Conservation (phyloP, 2,888 invertebrate species). For the Campoletis raptor region DNA sequence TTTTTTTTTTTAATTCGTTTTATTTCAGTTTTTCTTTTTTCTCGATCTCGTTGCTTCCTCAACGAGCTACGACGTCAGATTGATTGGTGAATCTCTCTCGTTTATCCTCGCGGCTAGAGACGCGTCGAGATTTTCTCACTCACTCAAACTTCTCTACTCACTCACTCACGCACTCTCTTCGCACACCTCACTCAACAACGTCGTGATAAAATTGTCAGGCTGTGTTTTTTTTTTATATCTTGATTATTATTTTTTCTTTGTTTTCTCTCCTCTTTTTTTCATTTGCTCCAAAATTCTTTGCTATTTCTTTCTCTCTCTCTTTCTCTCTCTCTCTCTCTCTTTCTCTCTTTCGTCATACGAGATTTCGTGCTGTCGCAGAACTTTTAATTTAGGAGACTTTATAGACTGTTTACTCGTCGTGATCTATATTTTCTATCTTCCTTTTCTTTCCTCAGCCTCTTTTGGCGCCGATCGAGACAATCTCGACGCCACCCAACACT, state of each 20-base stretch:
- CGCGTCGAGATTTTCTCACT: conserved; percentile 26
- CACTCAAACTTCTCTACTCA: background rate
- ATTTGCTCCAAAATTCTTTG: background rate
- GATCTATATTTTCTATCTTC: conserved; percentile 18
- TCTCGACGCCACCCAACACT: conserved; percentile 12
- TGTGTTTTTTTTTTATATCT: conserved; percentile 27
- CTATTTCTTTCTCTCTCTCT: background rate
- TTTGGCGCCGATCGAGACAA: conserved; percentile 27
- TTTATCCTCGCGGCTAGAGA: conserved; percentile 25
- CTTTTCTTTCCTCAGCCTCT: conserved; percentile 17
- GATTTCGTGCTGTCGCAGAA: conserved; percentile 34
- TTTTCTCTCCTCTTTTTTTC: background rate
- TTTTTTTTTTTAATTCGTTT: background rate
- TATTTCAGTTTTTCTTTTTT: conserved; percentile 11
- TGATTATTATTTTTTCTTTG: conserved; percentile 39
- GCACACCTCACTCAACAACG: conserved; percentile 17
- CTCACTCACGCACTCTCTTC: conserved; percentile 10
- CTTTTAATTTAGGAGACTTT: conserved; percentile 54
- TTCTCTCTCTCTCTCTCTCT: background rate
- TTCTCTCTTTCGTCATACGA: conserved; percentile 7
- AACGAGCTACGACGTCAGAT: conserved; percentile 47
- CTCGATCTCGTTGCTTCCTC: conserved; percentile 39
- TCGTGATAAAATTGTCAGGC: conserved; percentile 55
- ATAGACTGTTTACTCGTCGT: conserved; percentile 32
- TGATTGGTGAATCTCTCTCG: conserved; percentile 51